Evolutionary conservation across 2,888 invertebrate species (phyloP), one percentile per base, ranked within the genome.

Genomic region (Lordiphosa andalusiaca): DNA sequence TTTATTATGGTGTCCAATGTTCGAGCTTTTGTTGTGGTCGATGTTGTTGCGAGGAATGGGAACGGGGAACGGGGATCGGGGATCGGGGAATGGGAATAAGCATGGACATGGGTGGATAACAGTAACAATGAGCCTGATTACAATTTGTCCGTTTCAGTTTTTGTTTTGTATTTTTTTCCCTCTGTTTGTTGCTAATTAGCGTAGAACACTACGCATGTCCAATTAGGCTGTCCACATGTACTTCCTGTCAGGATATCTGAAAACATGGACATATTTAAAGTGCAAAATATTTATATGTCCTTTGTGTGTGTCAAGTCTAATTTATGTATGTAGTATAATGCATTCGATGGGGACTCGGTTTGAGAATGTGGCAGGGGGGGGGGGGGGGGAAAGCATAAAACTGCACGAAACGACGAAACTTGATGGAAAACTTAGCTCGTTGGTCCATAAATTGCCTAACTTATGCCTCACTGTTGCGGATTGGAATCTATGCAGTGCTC

Each of bases 161-260:
- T 44, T 30, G 30, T 44, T 44, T 33, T 16, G 50, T 51, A 54
- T 62, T 46, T 54, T 61, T 48, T n/a, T n/a, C n/a, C n/a, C n/a
- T 25, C 21, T 56, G 50, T 63, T 55, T 56, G 46, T 40, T 62
- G 62, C 64, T 65, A 64, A 65, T 65, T 53, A 65, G 53, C 58
- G 48, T 51, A 30, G 35, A 44, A 44, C 50, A 37, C 16, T 54
- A 61, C 54, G 54, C 35, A 47, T 36, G 46, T 47, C 46, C 46
- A 47, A 47, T 47, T 47, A 47, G 46, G 33, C 46, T 33, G 46
- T 46, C 33, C 46, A 46, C 46, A 46, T 16, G 33, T 46, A 3
- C 25, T 23, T 42, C 25, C 33, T 44, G 30, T 44, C 33, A 30
- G 44, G 25, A 44, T n/a, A 7, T 3, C 25, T 6, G 25, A 44